phyloP scores from a whole-genome alignment of 2,888 invertebrate species.

The Argyresthia goedartella region DNA sequence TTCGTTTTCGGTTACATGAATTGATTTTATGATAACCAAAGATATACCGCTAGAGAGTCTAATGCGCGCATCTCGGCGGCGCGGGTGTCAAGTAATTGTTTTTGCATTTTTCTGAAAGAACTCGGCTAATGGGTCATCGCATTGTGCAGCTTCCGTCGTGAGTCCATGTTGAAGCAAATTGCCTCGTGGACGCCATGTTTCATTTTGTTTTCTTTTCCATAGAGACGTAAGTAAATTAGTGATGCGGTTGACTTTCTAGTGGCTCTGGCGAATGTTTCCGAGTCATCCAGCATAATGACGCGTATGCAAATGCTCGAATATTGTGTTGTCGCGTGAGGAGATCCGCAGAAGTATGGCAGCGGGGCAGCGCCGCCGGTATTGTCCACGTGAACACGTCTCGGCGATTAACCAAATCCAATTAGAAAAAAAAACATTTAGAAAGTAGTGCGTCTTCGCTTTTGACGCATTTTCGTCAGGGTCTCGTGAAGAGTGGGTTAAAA shows the following conservation, averaged over 20 bases:
- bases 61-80: slow-evolving; percentile 7
- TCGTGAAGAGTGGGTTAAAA: slow-evolving; percentile 21
- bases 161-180: neutral
- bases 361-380: slow-evolving; percentile 19
- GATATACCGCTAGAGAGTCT: slow-evolving; percentile 37
- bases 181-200: neutral
- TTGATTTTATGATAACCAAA: slow-evolving; percentile 34
- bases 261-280: neutral
- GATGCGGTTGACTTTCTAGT: slow-evolving; percentile 3
- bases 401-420: slow-evolving; percentile 1
- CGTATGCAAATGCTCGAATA: slow-evolving; percentile 2
- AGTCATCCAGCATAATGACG: slow-evolving; percentile 18
- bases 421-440: slow-evolving; percentile 18
- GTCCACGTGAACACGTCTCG: neutral
- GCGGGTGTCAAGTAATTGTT: slow-evolving; percentile 29
- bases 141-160: no score
- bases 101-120: slow-evolving; percentile 21
- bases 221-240: slow-evolving; percentile 2
- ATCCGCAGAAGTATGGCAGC: slow-evolving; percentile 11
- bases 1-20: slow-evolving; percentile 32
- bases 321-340: slow-evolving; percentile 16
- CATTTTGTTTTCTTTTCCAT: neutral
- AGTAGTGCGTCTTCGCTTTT: slow-evolving; percentile 26
- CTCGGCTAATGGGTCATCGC: slow-evolving; percentile 35
- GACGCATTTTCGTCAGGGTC: slow-evolving; percentile 21